Evolutionary conservation across 2,888 invertebrate genomes (phyloP).

Genomic region (Phaonia tiefii): DNA sequence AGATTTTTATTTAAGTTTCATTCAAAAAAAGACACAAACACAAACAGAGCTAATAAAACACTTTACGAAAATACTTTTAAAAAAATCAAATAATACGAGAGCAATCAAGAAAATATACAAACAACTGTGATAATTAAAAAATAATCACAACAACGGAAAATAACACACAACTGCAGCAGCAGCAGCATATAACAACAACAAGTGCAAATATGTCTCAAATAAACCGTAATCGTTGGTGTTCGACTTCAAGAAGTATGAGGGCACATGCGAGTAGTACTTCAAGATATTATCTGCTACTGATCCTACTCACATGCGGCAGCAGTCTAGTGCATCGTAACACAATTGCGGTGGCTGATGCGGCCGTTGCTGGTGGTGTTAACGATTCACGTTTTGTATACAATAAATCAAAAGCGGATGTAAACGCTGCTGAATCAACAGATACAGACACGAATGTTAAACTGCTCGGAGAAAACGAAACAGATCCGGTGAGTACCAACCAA

Average conservation of each 20-base stretch:
- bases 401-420: constrained; percentile 59
- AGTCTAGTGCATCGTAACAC: constrained; percentile 51
- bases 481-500: constrained; percentile 65
- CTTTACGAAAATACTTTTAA: constrained; percentile 22
- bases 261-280: constrained; percentile 14
- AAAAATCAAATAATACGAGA: background rate
- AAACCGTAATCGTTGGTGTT: constrained; percentile 31
- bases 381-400: constrained; percentile 62
- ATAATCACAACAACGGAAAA: constrained; percentile 18
- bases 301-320: constrained; percentile 42
- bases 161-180: constrained; percentile 15
- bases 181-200: constrained; percentile 20
- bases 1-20: constrained; percentile 47
- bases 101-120: constrained; percentile 1
- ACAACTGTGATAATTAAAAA: constrained; percentile 62
- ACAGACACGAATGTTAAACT: constrained; percentile 64
- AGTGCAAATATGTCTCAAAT: constrained; percentile 56
- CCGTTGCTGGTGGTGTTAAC: constrained; percentile 45
- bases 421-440: constrained; percentile 42
- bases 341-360: constrained; percentile 34
- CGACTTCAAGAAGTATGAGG: constrained; percentile 40
- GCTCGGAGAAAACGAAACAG: constrained; percentile 67
- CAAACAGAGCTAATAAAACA: constrained; percentile 53
- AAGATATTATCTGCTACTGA: background rate
- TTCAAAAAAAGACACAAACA: background rate